Percentiles rank a stretch among this genome's conserved stretches.
Evolutionary conservation across 2,797 vertebrate species (phyloP).

Genomic region (Serranus cabrilla): DNA sequence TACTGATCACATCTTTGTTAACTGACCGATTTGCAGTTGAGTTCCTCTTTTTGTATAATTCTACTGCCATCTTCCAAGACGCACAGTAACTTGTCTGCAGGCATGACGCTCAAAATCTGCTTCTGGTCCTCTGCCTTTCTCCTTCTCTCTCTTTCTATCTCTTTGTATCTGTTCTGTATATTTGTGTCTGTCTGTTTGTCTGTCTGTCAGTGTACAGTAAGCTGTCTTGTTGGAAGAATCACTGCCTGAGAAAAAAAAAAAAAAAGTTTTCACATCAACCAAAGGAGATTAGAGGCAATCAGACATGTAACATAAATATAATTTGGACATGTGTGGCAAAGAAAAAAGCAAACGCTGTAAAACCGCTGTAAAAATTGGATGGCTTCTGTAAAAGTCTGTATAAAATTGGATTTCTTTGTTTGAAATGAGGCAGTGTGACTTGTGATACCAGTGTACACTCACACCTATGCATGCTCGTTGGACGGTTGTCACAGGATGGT

Average conservation of each 20-base stretch:
- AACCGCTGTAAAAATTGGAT: constrained; percentile 68
- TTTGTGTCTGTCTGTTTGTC: constrained; percentile 73
- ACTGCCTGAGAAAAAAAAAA: constrained; percentile 73
- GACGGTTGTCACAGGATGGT: constrained; percentile 79
- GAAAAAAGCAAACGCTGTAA: constrained; percentile 58
- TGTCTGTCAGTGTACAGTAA: constrained; percentile 75
- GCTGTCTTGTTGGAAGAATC: constrained; percentile 81
- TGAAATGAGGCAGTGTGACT: constrained; percentile 70
- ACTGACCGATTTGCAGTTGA: constrained; percentile 61
- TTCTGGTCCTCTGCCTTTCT: constrained; percentile 74
- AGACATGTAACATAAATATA: constrained; percentile 65
- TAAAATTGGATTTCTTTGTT: constrained; percentile 71
- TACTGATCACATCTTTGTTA: constrained; percentile 75
- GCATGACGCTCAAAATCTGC: constrained; percentile 77
- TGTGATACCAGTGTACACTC: constrained; percentile 68
- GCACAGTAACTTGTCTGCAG: constrained; percentile 74
- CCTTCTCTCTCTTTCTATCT: constrained; percentile 63
- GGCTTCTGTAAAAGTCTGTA: constrained; percentile 72
- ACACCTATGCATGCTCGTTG: constrained; percentile 87
- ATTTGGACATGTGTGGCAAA: constrained; percentile 74
- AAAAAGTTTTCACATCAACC: constrained; percentile 59
- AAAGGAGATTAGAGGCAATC: constrained; percentile 73
- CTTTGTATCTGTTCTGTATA: constrained; percentile 73
- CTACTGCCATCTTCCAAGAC: constrained; percentile 85
- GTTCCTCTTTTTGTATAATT: constrained; percentile 80